Evolutionary conservation across 2,113 vertebrate genomes (phyloP), one percentile per base, ranked within the genome.

Genomic region (Apteryx mantelli): DNA sequence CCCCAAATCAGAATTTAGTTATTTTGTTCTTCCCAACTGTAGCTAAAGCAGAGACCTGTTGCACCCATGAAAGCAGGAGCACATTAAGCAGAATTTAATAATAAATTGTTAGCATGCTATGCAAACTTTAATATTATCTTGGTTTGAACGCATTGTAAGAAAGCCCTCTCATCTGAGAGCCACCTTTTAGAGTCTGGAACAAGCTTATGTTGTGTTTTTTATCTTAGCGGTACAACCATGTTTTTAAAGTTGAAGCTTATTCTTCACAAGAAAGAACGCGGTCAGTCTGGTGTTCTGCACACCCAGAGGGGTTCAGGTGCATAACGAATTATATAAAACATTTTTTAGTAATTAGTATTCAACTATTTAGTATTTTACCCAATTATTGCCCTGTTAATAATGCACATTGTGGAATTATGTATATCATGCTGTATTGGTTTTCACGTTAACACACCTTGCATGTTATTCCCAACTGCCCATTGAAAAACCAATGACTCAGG

Each of bases 261-360:
- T 68, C 20, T 50, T 38, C 34, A 60, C 34, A 68, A 13, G 17
- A 44, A 38, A 38, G 36, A 38, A 38, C 36, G 36, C 36, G 36
- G 36, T 38, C 36, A 38, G 36, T 38, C 36, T 38, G 36, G 36
- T 44, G 88, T 82, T 46, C 64, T 88, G 56, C 34, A 79, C 4
- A 73, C 0, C 3, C 1, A 0, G 5, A 80, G 3, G 61, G 7
- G 32, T 48, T 79, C 26, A 38, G 9, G 53, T 30, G 4, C 10
- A 70, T 28, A 1, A 83, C 1, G 5, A 3, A 70, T 34, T 4
- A 20, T 3, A 30, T 5, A 22, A 46, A 85, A 70, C 9, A 26
- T 22, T 12, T 42, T 79, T 20, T 9, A 53, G 6, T 50, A 55
- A 56, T 17, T 64, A 68, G 3, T 5, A 87, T 6, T 4, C 1